These are phyloP conservation scores for Trichoplusia ni DNA, from an alignment of 1,140 invertebrate species.

Conservation along the genomic window DNA sequence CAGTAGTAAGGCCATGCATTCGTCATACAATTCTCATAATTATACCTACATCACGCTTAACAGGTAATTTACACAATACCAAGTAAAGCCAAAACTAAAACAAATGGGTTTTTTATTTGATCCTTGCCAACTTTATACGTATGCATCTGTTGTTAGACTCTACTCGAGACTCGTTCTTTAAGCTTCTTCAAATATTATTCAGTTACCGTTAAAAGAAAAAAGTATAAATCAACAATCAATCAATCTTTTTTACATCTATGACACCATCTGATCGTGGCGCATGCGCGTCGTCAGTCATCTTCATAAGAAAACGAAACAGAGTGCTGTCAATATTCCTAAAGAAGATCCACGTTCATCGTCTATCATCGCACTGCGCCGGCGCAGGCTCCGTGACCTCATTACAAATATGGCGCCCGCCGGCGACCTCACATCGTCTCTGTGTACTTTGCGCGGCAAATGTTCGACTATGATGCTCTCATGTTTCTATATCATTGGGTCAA, in stretches of 20 bases:
- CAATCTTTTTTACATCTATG: too few species aligned
- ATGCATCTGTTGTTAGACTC: neutral
- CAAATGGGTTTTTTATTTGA: too few species aligned
- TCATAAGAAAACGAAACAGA: neutral
- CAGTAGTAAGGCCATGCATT: constrained; percentile 11
- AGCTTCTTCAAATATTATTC: too few species aligned
- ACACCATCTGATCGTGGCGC: too few species aligned
- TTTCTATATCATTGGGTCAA: neutral
- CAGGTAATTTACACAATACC: neutral
- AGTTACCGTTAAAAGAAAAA: too few species aligned
- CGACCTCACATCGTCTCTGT: constrained; percentile 52
- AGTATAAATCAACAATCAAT: too few species aligned
- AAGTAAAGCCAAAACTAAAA: neutral
- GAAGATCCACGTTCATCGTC: constrained; percentile 30
- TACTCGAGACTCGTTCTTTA: too few species aligned
- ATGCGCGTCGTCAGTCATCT: too few species aligned
- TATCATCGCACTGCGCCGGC: constrained; percentile 43
- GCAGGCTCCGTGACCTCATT: constrained; percentile 68
- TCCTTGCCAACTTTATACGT: neutral
- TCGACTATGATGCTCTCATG: constrained; percentile 7
- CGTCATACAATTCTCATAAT: constrained; percentile 7
- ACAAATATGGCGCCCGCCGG: constrained; percentile 58
- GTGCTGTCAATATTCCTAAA: constrained; percentile 7
- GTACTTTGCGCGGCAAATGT: constrained; percentile 37
- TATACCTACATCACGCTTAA: constrained; percentile 2